A percentile compares a stretch with the other conserved stretches of the same genome.
phyloP scores from a whole-genome alignment of 2,888 invertebrate genomes.

The Yponomeuta cagnagella region DNA sequence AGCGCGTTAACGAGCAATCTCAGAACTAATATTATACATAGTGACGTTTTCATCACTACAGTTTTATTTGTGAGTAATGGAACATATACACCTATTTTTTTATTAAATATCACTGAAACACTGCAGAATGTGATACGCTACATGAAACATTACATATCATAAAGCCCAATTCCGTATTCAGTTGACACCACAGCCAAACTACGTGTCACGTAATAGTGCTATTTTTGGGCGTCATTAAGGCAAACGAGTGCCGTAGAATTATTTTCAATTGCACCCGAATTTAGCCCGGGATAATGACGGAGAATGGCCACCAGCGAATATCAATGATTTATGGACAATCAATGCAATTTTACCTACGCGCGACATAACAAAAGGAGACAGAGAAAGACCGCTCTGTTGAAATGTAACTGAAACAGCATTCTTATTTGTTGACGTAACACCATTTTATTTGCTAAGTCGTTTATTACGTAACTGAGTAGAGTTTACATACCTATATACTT shows the following conservation, averaged over 20 bases:
- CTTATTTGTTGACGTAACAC: no score
- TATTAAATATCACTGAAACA: neutral
- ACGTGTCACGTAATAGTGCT: conserved; percentile 9
- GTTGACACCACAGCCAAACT: neutral
- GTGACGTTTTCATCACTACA: no score
- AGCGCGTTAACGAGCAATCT: no score
- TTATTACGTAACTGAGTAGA: no score
- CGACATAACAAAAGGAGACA: neutral
- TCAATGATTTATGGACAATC: conserved; percentile 35
- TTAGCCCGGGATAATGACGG: conserved; percentile 31
- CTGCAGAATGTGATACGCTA: neutral
- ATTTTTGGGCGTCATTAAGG: conserved; percentile 6
- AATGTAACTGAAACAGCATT: no score
- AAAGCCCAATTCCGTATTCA: neutral
- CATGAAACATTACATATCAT: neutral
- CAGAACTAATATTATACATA: no score
- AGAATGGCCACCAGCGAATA: conserved; percentile 30
- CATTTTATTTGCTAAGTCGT: no score
- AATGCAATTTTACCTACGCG: conserved; percentile 29
- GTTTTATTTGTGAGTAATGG: no score
- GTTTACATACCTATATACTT: no score
- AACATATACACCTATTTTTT: no score
- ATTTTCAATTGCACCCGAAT: conserved; percentile 22
- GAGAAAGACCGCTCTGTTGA: conserved; percentile 14
- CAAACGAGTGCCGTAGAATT: conserved; percentile 4